phyloP scores from a whole-genome alignment of 2,888 invertebrate genomes.

The Oligia latruncula region DNA sequence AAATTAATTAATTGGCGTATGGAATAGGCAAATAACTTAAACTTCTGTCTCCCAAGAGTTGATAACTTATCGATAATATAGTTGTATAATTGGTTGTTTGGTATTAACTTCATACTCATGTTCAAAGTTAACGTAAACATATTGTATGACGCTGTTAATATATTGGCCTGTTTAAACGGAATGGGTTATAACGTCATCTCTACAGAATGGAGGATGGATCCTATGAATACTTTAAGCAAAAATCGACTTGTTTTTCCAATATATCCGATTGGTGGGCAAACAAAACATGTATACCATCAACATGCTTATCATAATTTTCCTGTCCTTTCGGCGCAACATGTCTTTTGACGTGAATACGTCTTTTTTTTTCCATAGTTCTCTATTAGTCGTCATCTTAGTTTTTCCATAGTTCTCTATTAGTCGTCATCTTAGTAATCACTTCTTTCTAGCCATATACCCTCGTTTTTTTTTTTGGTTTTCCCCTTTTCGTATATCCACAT shows the following conservation, averaged over 20 bases:
- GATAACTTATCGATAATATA: constrained; percentile 8
- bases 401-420: not conserved
- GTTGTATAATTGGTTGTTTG: not conserved
- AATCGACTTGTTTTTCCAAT: not conserved
- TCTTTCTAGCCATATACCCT: not conserved
- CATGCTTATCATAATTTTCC: not conserved
- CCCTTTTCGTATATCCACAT: too few relatives aligned
- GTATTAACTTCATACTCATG: not conserved
- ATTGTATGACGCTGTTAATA: not conserved
- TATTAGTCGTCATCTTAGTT: not conserved
- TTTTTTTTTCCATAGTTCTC: not conserved
- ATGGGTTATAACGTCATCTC: too few relatives aligned
- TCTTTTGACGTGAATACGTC: not conserved
- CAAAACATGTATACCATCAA: not conserved
- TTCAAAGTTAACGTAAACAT: constrained; percentile 17
- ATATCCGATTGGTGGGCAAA: not conserved
- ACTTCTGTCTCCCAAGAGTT: constrained; percentile 3
- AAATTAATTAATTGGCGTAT: not conserved
- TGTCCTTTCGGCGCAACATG: too few relatives aligned
- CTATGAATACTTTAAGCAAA: not conserved
- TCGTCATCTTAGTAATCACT: not conserved
- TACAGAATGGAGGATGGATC: not conserved
- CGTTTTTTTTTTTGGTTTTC: not conserved
- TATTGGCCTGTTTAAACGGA: not conserved
- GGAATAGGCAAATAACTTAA: not conserved